A percentile compares a stretch with the other conserved stretches of the same genome.
Conservation (phyloP, 1,140 invertebrate species). For the Magallana angulata region DNA sequence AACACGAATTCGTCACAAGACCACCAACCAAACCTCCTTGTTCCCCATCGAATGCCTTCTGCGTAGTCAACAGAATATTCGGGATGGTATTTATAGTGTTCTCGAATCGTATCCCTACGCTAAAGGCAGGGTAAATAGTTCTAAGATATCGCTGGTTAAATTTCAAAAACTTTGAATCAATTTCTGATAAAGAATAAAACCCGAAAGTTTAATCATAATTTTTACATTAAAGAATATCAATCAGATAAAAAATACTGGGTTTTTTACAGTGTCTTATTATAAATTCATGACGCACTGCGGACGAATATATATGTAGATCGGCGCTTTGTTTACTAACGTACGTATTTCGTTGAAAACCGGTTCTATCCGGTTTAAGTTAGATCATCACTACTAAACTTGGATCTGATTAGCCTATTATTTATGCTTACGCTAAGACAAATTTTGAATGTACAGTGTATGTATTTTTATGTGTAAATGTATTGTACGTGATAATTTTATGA, state of each 20-base stretch:
- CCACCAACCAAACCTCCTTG: not conserved
- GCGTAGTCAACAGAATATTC: not conserved
- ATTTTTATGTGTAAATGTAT: no score
- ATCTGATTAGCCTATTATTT: no score
- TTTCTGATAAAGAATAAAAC: not conserved
- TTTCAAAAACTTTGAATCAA: not conserved
- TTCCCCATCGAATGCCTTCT: not conserved
- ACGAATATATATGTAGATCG: not conserved
- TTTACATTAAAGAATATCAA: not conserved
- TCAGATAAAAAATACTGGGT: not conserved
- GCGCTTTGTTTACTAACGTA: constrained; percentile 7
- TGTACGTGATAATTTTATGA: no score
- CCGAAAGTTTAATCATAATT: not conserved
- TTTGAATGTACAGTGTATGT: no score
- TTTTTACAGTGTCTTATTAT: not conserved
- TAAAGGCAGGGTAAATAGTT: not conserved
- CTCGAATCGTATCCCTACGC: not conserved
- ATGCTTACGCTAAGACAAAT: no score
- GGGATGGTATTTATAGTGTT: not conserved
- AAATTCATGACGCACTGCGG: not conserved
- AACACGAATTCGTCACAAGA: not conserved
- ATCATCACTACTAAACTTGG: not conserved
- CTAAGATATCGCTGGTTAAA: not conserved
- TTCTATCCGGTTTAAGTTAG: not conserved
- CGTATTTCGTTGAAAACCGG: not conserved